Conservation (phyloP, 2,113 vertebrate genomes). For the Phocoena sinus region DNA sequence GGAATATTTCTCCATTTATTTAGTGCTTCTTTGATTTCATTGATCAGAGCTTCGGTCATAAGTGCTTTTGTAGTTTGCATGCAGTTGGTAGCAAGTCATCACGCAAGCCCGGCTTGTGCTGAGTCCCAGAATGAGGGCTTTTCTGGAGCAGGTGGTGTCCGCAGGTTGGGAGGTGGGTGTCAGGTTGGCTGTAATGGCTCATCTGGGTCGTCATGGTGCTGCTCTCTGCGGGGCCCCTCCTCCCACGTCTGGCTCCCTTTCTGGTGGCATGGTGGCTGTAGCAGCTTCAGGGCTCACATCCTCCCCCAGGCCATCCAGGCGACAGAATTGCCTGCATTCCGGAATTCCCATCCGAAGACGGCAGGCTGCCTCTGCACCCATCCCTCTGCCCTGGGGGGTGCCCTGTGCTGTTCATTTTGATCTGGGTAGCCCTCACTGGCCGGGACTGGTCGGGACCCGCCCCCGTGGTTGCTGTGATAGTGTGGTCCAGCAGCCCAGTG, state of each 20-base stretch:
- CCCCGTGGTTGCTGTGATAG: neutral
- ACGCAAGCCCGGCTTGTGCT: neutral
- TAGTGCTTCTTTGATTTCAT: neutral
- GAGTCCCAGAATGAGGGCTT: neutral
- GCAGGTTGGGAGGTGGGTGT: fast-evolving
- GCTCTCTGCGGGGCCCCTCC: neutral
- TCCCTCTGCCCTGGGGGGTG: neutral
- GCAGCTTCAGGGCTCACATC: neutral
- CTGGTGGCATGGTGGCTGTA: neutral
- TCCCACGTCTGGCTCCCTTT: neutral
- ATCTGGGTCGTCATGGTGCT: fast-evolving
- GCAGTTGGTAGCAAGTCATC: neutral
- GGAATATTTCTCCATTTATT: neutral
- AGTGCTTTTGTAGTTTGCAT: neutral
- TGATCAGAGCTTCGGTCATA: neutral
- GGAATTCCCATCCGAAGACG: neutral
- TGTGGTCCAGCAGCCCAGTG: neutral
- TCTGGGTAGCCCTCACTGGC: fast-evolving
- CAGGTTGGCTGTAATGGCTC: fast-evolving
- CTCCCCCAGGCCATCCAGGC: neutral
- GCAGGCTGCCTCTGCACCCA: neutral
- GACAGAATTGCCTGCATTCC: fast-evolving
- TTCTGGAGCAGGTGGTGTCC: neutral
- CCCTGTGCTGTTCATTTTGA: fast-evolving
- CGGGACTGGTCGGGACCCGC: neutral